Evolutionary conservation across 2,113 vertebrate species (phyloP).

Genomic region (Hippocampus abdominalis): DNA sequence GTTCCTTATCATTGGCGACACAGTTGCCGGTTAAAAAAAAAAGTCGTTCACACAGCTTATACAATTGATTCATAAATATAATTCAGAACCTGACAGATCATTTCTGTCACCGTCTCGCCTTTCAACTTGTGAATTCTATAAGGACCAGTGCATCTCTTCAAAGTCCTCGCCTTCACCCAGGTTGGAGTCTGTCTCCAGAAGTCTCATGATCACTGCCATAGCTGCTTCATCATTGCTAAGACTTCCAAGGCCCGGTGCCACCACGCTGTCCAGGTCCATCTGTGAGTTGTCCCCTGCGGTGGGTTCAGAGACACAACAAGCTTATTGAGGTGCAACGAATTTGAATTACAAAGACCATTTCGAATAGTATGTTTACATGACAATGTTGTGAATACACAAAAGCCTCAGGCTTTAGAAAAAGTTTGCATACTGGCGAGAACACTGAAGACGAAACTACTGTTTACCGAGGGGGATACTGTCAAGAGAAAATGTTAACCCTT

Average conservation of each 20-base stretch:
- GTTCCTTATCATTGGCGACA: constrained; percentile 15
- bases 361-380: neutral
- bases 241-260: constrained; percentile 71
- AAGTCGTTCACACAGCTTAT: constrained; percentile 14
- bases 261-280: constrained; percentile 82
- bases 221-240: constrained; percentile 80
- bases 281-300: constrained; percentile 75
- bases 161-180: constrained; percentile 81
- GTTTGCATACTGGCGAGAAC: neutral
- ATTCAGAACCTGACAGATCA: neutral
- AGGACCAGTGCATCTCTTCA: constrained; percentile 84
- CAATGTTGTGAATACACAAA: too few species aligned
- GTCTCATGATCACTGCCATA: constrained; percentile 89
- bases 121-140: constrained; percentile 66
- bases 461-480: neutral
- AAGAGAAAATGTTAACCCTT: neutral
- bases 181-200: constrained; percentile 86
- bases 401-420: neutral
- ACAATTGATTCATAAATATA: constrained; percentile 4
- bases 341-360: neutral
- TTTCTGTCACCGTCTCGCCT: constrained; percentile 6
- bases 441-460: neutral
- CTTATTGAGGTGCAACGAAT: neutral
- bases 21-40: constrained; percentile 18
- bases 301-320: constrained; percentile 2